Evolutionary conservation across 2,797 vertebrate species (phyloP).

Genomic region (Gambusia yucatana): DNA sequence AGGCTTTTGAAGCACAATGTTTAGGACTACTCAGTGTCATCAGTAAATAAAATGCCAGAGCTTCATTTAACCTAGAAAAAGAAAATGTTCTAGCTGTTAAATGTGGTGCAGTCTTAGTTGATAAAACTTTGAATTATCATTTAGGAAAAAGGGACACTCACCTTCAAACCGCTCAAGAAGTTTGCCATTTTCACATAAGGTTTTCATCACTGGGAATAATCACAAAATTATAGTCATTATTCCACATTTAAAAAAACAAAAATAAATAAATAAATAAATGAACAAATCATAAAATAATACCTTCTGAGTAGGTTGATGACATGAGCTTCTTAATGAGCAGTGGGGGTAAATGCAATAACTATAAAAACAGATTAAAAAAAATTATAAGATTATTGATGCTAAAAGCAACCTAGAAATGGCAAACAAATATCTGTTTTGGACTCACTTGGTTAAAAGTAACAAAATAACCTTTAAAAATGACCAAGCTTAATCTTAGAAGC

Average conservation of each 20-base stretch:
- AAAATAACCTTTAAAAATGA: not conserved
- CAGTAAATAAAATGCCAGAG: not conserved
- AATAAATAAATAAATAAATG: not conserved
- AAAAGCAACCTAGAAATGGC: not conserved
- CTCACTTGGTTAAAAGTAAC: not conserved
- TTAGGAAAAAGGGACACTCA: slow-evolving; percentile 20
- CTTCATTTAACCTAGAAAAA: not conserved
- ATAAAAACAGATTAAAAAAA: slow-evolving; percentile 13
- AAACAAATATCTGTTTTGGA: not conserved
- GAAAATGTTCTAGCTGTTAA: not conserved
- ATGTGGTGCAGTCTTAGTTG: not conserved
- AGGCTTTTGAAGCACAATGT: not conserved
- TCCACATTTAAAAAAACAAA: not conserved
- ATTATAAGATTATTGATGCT: not conserved
- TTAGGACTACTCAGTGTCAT: not conserved
- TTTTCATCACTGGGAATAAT: slow-evolving; percentile 48
- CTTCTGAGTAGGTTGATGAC: slow-evolving; percentile 33
- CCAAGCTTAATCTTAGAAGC: not conserved
- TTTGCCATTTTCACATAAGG: slow-evolving; percentile 34
- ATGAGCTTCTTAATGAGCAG: not conserved
- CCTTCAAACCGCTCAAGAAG: slow-evolving; percentile 48
- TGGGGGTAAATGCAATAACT: slow-evolving; percentile 65
- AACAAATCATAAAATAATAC: slow-evolving; percentile 12
- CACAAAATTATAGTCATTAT: slow-evolving; percentile 1
- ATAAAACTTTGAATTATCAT: not conserved